Evolutionary conservation across 2,797 vertebrate genomes (phyloP).

Genomic region (Myiotriccus ornatus): DNA sequence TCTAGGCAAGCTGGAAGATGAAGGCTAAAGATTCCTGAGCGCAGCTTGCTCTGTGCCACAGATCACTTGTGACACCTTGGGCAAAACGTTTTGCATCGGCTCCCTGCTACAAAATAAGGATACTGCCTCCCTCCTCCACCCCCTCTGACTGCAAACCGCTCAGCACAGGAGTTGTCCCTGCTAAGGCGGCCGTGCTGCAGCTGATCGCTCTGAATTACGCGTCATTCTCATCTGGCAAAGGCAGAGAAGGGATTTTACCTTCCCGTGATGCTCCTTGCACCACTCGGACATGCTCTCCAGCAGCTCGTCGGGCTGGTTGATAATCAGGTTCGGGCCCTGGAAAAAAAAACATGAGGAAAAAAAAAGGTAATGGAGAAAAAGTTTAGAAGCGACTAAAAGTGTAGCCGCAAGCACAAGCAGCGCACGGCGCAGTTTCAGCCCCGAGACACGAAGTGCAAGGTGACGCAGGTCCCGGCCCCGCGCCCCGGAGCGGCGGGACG

Average conservation of each 20-base stretch:
- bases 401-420: accelerated
- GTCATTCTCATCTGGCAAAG: accelerated
- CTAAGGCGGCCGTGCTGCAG: neutral
- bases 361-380: accelerated
- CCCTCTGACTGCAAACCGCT: neutral
- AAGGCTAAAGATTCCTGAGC: accelerated
- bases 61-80: neutral
- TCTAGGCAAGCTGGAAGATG: neutral
- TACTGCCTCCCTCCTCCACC: neutral
- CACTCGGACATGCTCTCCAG: slow-evolving; percentile 94
- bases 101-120: neutral
- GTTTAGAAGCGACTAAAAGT: accelerated
- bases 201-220: accelerated
- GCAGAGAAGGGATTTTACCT: slow-evolving; percentile 75
- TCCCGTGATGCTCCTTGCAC: slow-evolving; percentile 95
- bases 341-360: no score
- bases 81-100: accelerated
- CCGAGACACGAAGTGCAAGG: accelerated
- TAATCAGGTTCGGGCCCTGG: slow-evolving; percentile 94
- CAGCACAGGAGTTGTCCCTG: neutral
- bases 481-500: neutral
- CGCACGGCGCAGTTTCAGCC: accelerated
- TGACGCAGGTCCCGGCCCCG: neutral
- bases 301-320: slow-evolving; percentile 89
- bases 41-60: neutral